These are phyloP conservation scores for Oncorhynchus keta DNA, from an alignment of 2,113 vertebrate genomes.

Conservation along the genomic window DNA sequence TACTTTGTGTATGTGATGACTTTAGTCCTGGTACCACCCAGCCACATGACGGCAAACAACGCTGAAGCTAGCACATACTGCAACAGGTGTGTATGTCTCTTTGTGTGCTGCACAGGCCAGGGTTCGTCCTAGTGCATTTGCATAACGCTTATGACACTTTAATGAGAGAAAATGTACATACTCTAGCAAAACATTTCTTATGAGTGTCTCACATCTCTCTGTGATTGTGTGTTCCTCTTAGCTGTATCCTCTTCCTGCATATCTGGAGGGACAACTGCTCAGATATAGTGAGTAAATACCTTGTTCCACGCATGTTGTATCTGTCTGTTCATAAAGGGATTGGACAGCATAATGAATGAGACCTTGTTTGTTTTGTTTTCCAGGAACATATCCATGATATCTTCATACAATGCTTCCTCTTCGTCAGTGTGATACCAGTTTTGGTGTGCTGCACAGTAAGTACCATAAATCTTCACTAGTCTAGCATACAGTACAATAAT, in stretches of 20 bases:
- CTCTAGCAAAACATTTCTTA: too few relatives aligned
- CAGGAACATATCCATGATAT: conserved; percentile 49
- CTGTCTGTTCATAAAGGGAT: neutral
- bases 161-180: neutral
- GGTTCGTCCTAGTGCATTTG: too few relatives aligned
- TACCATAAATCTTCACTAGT: conserved; percentile 8
- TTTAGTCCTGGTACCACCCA: neutral
- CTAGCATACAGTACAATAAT: too few relatives aligned
- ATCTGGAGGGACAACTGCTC: conserved; percentile 50
- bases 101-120: neutral
- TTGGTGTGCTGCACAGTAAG: conserved; percentile 71
- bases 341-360: neutral
- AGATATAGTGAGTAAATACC: conserved; percentile 50
- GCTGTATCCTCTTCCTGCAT: conserved; percentile 73
- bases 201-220: neutral
- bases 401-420: conserved; percentile 52
- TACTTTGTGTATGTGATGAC: conserved; percentile 61
- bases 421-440: conserved; percentile 63
- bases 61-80: conserved; percentile 38
- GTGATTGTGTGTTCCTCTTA: conserved; percentile 36
- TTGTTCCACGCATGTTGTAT: neutral
- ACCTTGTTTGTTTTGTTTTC: conserved; percentile 1
- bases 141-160: neutral
- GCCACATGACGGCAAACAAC: fast-evolving
- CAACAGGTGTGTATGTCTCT: conserved; percentile 54